Percentiles rank a stretch among this genome's conserved stretches.
Conservation (phyloP, 2,113 vertebrate genomes). For the Campylomormyrus tamandua region DNA sequence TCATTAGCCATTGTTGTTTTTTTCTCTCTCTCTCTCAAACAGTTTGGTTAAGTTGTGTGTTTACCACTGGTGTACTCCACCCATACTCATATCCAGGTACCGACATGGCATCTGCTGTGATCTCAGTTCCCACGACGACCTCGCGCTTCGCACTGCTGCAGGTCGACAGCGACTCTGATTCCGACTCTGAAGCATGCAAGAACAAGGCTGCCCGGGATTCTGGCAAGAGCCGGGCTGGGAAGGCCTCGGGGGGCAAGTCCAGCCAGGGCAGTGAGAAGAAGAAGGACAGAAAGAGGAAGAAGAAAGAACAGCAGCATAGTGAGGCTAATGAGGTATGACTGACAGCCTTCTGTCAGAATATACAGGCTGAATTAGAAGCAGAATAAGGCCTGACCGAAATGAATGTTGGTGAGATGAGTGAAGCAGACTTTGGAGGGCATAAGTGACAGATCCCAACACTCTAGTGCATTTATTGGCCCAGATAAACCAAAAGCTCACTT, state of each 20-base stretch:
- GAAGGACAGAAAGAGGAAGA: conserved; percentile 82
- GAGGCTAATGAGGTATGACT: conserved; percentile 78
- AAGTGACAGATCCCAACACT: not conserved
- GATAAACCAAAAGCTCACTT: not conserved
- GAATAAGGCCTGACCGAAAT: not conserved
- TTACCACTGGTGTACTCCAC: not conserved
- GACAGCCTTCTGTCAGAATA: not conserved
- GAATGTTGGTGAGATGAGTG: conserved; percentile 45
- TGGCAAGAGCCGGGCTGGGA: conserved; percentile 61
- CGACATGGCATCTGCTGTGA: conserved; percentile 73
- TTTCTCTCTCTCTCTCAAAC: not conserved
- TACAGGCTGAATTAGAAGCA: conserved; percentile 17
- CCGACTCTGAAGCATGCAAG: conserved; percentile 74
- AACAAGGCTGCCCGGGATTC: conserved; percentile 52
- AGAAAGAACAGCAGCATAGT: conserved; percentile 78
- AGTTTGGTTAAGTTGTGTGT: not conserved
- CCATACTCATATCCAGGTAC: conserved; percentile 14
- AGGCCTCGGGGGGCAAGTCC: conserved; percentile 56
- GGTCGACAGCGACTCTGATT: conserved; percentile 79
- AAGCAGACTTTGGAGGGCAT: not conserved
- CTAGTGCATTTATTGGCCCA: not conserved
- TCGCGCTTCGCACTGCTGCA: conserved; percentile 86
- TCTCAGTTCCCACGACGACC: conserved; percentile 80
- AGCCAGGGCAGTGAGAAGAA: conserved; percentile 72
- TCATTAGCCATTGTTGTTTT: not conserved